Conservation (phyloP, 2,888 invertebrate species). For the Eupelmus urozonus region DNA sequence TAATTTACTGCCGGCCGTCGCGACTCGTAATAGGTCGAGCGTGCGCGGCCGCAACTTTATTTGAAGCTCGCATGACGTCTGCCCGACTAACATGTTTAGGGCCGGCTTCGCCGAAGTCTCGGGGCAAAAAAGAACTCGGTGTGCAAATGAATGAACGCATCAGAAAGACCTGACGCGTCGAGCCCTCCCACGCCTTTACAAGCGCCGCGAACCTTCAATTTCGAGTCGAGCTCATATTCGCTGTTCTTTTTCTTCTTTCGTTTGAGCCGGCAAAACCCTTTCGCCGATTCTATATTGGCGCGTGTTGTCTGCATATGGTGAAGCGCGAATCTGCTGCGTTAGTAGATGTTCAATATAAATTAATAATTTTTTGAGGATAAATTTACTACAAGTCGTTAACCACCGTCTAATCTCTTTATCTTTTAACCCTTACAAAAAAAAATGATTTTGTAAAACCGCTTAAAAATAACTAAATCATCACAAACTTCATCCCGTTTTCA, state of each 20-base stretch:
- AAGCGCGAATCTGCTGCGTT: no score
- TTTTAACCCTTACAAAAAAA: no score
- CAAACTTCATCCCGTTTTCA: no score
- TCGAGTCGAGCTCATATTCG: background rate
- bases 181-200: slow-evolving; percentile 15
- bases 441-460: no score
- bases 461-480: no score
- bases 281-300: no score
- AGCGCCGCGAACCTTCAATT: slow-evolving; percentile 31
- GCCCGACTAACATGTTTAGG: background rate
- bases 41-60: slow-evolving; percentile 12
- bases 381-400: no score
- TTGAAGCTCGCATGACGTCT: slow-evolving; percentile 19
- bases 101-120: background rate
- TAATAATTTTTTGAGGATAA: no score
- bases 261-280: no score
- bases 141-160: slow-evolving; percentile 30
- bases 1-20: slow-evolving; percentile 9
- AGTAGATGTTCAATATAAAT: no score
- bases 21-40: slow-evolving; percentile 8
- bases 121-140: slow-evolving; percentile 8
- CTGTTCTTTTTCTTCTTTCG: background rate
- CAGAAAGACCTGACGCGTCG: background rate
- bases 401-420: no score
- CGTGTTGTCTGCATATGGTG: no score